These are phyloP conservation scores for Serinus canaria DNA, from an alignment of 2,113 vertebrate species.

Conservation along the genomic window DNA sequence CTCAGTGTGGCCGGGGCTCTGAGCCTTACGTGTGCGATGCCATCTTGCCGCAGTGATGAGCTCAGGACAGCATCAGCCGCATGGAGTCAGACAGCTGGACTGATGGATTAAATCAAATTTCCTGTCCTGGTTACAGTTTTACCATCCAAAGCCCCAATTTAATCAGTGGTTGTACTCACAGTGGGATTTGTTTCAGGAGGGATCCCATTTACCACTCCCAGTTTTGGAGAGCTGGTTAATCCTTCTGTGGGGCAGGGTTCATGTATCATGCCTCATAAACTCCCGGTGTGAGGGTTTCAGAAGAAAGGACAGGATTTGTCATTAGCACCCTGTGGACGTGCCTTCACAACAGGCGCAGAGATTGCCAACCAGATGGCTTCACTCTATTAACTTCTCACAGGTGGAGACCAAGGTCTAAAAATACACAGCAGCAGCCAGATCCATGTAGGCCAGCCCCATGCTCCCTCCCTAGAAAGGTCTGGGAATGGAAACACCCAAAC, in stretches of 20 bases:
- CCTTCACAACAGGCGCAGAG: not conserved
- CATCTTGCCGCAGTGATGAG: not conserved
- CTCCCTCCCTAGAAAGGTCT: not conserved
- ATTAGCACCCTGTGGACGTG: fast-evolving
- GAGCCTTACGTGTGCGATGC: not conserved
- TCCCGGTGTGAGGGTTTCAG: not conserved
- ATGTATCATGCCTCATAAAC: slow-evolving; percentile 26
- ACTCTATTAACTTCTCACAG: slow-evolving; percentile 18
- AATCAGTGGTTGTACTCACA: not conserved
- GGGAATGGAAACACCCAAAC: not conserved
- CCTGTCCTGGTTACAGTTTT: not conserved
- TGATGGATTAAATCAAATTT: slow-evolving; percentile 22
- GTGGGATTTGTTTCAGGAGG: slow-evolving; percentile 33
- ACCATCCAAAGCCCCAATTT: not conserved
- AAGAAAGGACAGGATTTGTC: not conserved
- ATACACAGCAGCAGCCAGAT: not conserved
- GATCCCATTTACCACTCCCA: not conserved
- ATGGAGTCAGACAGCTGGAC: not conserved
- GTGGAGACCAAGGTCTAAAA: not conserved
- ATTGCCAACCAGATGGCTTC: slow-evolving; percentile 8
- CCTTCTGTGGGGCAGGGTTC: not conserved
- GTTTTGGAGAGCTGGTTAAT: slow-evolving; percentile 21
- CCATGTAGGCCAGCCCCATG: not conserved
- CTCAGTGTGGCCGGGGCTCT: not conserved
- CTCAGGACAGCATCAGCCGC: not conserved